These are phyloP conservation scores for Casuarius casuarius DNA, from an alignment of 2,113 vertebrate species.

Conservation along the genomic window DNA sequence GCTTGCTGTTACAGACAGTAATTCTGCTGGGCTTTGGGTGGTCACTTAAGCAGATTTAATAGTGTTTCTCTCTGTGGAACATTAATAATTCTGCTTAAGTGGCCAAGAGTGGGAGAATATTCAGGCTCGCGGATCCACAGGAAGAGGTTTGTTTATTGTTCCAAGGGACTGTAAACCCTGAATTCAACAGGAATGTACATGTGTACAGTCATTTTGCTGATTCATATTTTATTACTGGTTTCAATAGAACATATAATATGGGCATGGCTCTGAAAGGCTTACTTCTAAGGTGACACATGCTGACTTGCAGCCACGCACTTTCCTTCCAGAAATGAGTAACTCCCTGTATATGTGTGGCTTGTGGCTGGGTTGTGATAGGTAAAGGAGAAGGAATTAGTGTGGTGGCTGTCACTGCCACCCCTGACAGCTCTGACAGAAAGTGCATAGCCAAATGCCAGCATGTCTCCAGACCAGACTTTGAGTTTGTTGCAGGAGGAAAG, in stretches of 20 bases:
- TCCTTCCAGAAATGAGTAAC: conserved; percentile 41
- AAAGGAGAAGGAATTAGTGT: not conserved
- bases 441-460: fast-evolving
- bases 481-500: not conserved
- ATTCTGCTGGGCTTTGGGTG: conserved; percentile 14
- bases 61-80: not conserved
- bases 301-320: not conserved
- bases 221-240: conserved; percentile 45
- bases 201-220: not conserved
- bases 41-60: not conserved
- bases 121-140: conserved; percentile 5
- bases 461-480: not conserved
- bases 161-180: not conserved
- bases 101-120: not conserved
- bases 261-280: conserved; percentile 9
- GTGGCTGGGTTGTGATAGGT: conserved; percentile 4
- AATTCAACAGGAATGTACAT: conserved; percentile 25
- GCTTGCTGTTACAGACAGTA: not conserved
- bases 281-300: conserved; percentile 29
- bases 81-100: conserved; percentile 30
- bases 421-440: not conserved
- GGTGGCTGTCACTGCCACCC: not conserved
- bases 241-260: not conserved
- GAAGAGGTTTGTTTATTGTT: conserved; percentile 56
- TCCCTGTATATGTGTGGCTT: not conserved